Evolutionary conservation across 2,113 vertebrate species (phyloP).

Genomic region (Gambusia holbrooki): DNA sequence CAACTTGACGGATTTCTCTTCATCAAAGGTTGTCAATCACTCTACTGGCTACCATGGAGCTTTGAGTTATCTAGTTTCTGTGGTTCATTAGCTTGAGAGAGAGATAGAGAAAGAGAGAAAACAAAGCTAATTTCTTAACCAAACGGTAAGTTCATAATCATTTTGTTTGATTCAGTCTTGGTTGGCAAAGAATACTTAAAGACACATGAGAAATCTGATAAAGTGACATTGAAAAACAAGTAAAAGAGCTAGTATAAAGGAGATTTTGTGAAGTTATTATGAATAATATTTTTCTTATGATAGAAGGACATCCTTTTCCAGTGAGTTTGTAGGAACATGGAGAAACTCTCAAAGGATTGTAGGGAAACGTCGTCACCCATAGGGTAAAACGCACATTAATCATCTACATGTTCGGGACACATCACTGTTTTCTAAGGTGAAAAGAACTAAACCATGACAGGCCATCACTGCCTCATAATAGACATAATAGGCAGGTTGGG

Average conservation of each 20-base stretch:
- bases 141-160: neutral
- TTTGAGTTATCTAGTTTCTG: neutral
- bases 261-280: too few species aligned
- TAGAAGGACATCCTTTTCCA: too few species aligned
- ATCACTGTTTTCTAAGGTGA: neutral
- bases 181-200: neutral
- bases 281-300: too few species aligned
- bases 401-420: neutral
- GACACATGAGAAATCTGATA: neutral
- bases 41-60: neutral
- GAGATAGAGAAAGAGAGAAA: too few species aligned
- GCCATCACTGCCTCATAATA: neutral
- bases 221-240: conserved; percentile 8
- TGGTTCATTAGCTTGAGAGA: neutral
- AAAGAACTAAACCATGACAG: neutral
- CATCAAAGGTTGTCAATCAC: too few species aligned
- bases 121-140: neutral
- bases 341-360: neutral
- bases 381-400: neutral
- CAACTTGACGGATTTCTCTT: neutral
- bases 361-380: neutral
- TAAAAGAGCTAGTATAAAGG: neutral
- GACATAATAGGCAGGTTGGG: neutral
- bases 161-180: neutral
- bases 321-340: too few species aligned